phyloP scores from a whole-genome alignment of 2,113 vertebrate genomes.

The Esox niger region DNA sequence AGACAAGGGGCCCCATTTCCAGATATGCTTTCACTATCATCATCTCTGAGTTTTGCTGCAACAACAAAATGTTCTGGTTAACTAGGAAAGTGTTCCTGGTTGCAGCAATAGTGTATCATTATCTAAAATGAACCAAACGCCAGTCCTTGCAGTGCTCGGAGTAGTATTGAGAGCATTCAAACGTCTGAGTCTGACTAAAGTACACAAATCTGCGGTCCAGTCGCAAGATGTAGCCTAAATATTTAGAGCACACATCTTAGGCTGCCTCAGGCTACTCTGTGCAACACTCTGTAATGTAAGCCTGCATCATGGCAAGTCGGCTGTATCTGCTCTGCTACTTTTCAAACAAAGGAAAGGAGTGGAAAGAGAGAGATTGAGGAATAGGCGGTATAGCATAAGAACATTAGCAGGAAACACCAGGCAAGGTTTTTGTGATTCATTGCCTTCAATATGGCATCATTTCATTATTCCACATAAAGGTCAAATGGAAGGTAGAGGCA shows the following conservation, averaged over 20 bases:
- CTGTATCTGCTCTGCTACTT: slow-evolving; percentile 41
- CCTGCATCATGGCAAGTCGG: slow-evolving; percentile 19
- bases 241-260: slow-evolving; percentile 38
- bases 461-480: slow-evolving; percentile 27
- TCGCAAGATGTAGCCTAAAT: slow-evolving; percentile 47
- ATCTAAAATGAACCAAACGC: too few relatives aligned
- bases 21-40: background rate
- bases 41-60: background rate
- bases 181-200: too few relatives aligned
- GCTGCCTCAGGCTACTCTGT: slow-evolving; percentile 3
- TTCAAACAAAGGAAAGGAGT: slow-evolving; percentile 7
- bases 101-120: too few relatives aligned
- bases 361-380: slow-evolving; percentile 4
- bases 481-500: slow-evolving; percentile 50
- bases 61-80: too few relatives aligned
- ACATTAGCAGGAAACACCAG: slow-evolving; percentile 43
- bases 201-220: background rate
- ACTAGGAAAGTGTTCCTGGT: too few relatives aligned
- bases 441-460: slow-evolving; percentile 11
- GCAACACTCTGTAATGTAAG: background rate
- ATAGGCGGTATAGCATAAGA: slow-evolving; percentile 16
- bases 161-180: too few relatives aligned
- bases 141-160: too few relatives aligned
- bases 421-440: background rate
- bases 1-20: slow-evolving; percentile 8